Percentiles rank a stretch among this genome's conserved stretches.
phyloP scores from a whole-genome alignment of 2,797 vertebrate species.

The Helicolenus hilgendorfi region DNA sequence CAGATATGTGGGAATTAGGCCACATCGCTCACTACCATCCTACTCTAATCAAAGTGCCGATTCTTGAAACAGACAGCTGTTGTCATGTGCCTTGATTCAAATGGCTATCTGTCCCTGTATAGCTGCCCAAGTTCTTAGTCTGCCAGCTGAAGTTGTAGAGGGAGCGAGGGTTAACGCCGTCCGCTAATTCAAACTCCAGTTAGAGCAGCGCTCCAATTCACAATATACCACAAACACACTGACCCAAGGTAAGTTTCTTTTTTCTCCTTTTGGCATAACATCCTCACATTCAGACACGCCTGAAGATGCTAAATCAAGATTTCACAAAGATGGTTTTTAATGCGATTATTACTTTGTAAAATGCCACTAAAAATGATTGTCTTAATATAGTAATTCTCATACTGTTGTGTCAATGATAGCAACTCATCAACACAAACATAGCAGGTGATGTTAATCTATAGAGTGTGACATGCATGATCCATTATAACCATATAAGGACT shows the following conservation, averaged over 20 bases:
- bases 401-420: neutral
- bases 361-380: neutral
- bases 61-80: conserved; percentile 93
- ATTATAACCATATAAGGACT: conserved; percentile 20
- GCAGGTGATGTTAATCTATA: neutral
- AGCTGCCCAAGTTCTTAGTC: conserved; percentile 80
- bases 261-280: conserved; percentile 51
- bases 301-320: conserved; percentile 50
- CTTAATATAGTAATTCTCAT: neutral
- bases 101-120: conserved; percentile 84
- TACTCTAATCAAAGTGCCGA: conserved; percentile 92
- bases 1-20: conserved; percentile 91
- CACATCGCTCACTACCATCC: conserved; percentile 86
- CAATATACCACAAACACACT: conserved; percentile 69
- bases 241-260: conserved; percentile 85
- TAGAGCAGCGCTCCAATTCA: conserved; percentile 50
- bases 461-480: conserved; percentile 13
- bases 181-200: conserved; percentile 61
- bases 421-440: neutral
- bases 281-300: conserved; percentile 18
- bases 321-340: neutral
- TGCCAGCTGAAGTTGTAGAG: conserved; percentile 77
- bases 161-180: conserved; percentile 71
- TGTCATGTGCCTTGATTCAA: conserved; percentile 91
- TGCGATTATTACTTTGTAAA: neutral